Base-by-base conservation (phyloP, 2,888 invertebrate species). In the Spisula solida region DNA sequence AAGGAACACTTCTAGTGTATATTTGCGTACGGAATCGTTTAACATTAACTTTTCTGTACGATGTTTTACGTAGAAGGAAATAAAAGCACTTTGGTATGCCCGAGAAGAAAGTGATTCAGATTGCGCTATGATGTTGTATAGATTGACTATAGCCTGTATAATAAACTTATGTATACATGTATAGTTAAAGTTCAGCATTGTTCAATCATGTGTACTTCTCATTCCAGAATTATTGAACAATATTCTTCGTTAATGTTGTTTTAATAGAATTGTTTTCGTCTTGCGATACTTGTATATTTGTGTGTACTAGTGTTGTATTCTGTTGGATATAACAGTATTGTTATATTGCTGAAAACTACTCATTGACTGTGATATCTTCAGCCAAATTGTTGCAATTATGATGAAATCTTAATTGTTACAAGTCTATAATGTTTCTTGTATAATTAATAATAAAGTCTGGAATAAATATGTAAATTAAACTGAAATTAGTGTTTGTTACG, bases 381-480 rank as follows among this genome's bases (percentile, higher is more conserved):
- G 60, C 60, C 60, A 66, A 66, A 66, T 66, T 66, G 60, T 66
- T 66, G 60, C 60, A 66, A 66, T 66, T 66, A 25, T 66, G 20
- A 10, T 66, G 25, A 66, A 25, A 25, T 66, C 25, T 66, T 2
- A 8, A 51, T n/a, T 66, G 60, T 66, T 25, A 41, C 41, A 41
- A n/a, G 6, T 66, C 60, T 25, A n/a, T n/a, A 66, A 25, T 66
- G 60, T 10, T 66, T 10, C 6, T 5, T 66, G 25, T 66, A 25
- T 66, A 25, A n/a, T n/a, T 56, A 56, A 56, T n/a, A 56, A 25
- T 25, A 25, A 66, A 66, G 25, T 25, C 60, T 25, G 60, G 25
- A 66, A 66, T 25, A 66, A 51, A 51, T 16, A 51, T 41, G 41
- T 41, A 41, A 41, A 41, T 41, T 41, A 41, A 41, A 41, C 41